A percentile compares a stretch with the other conserved stretches of the same genome.
phyloP scores from a whole-genome alignment of 2,888 invertebrate species.

The Napeogenes sylphis region DNA sequence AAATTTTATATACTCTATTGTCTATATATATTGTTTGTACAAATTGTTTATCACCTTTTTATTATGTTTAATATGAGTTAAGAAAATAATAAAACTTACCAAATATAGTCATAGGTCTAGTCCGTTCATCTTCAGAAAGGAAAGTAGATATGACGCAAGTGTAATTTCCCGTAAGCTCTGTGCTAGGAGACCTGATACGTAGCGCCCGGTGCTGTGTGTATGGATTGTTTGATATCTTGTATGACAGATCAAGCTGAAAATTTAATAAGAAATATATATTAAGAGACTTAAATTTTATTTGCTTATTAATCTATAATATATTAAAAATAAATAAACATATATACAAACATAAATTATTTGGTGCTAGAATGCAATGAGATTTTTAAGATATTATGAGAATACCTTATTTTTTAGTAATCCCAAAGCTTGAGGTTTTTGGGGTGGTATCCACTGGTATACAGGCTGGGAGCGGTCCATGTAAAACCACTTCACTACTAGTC shows the following conservation, averaged over 20 bases:
- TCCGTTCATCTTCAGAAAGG: constrained; percentile 81
- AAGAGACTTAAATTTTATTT: no score
- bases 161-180: constrained; percentile 84
- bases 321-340: no score
- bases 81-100: constrained; percentile 61
- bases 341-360: no score
- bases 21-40: no score
- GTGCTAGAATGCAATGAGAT: no score
- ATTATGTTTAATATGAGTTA: no score
- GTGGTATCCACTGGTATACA: constrained; percentile 90
- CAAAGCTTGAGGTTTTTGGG: constrained; percentile 81
- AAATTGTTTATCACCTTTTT: no score
- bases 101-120: constrained; percentile 81
- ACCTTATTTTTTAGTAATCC: constrained; percentile 71
- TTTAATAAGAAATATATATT: constrained; percentile 34
- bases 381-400: background rate
- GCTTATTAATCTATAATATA: no score
- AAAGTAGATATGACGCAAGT: constrained; percentile 85
- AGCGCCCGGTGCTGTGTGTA: constrained; percentile 84
- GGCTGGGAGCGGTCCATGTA: constrained; percentile 80
- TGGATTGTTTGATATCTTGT: constrained; percentile 81
- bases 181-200: constrained; percentile 81
- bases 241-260: constrained; percentile 79
- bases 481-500: constrained; percentile 87
- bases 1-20: no score